Evolutionary conservation across 2,113 vertebrate genomes (phyloP).

Genomic region (Zosterops hypoxanthus): DNA sequence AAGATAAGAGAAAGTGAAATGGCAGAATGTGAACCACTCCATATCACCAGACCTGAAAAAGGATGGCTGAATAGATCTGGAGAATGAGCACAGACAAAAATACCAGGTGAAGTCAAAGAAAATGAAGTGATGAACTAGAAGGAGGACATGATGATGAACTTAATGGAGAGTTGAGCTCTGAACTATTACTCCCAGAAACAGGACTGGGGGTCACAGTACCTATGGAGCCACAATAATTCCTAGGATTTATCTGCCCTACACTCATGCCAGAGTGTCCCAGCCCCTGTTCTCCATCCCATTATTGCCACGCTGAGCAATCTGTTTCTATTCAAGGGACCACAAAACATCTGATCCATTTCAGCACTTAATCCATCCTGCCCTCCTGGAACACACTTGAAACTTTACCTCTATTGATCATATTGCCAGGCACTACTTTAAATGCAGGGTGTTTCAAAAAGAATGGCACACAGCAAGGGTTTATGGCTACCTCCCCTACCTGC

Average conservation of each 20-base stretch:
- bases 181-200: background rate
- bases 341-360: slow-evolving; percentile 5
- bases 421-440: slow-evolving; percentile 9
- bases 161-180: background rate
- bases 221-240: background rate
- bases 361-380: background rate
- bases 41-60: background rate
- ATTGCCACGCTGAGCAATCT: background rate
- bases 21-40: background rate
- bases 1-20: background rate
- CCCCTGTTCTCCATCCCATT: background rate
- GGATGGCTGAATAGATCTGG: background rate
- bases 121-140: background rate
- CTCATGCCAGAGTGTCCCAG: background rate
- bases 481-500: background rate
- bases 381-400: slow-evolving; percentile 21
- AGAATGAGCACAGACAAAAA: background rate
- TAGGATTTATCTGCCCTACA: fast-evolving
- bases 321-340: background rate
- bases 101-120: background rate
- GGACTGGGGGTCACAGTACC: background rate
- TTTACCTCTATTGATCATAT: slow-evolving; percentile 31
- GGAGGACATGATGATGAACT: background rate
- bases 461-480: background rate
- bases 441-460: background rate